Conservation (phyloP, 1,140 invertebrate species). For the Pantala flavescens region DNA sequence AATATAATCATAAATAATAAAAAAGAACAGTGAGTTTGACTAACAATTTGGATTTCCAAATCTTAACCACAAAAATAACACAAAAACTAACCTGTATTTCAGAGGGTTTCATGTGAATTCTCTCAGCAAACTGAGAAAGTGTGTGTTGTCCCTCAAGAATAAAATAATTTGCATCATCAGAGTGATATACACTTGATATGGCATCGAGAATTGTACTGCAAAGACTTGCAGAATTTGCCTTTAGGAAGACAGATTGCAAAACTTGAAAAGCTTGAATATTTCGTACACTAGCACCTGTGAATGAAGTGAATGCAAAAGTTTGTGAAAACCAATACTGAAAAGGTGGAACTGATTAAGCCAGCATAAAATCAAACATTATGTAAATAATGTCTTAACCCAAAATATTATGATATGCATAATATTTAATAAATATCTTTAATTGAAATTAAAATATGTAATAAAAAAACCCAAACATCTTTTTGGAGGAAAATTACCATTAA, state of each 20-base stretch:
- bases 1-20: too few relatives aligned
- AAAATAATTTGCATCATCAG: conserved; percentile 98
- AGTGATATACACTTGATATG: conserved; percentile 92
- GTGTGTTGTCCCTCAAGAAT: conserved; percentile 94
- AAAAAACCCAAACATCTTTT: too few relatives aligned
- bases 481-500: too few relatives aligned
- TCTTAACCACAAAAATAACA: neutral
- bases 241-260: conserved; percentile 85
- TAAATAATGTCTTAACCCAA: too few relatives aligned
- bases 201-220: conserved; percentile 88
- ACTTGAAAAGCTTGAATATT: conserved; percentile 95
- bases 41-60: too few relatives aligned
- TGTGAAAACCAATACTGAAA: too few relatives aligned
- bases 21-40: too few relatives aligned
- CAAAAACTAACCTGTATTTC: conserved; percentile 67
- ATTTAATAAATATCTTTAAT: too few relatives aligned
- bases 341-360: too few relatives aligned
- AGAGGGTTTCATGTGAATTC: conserved; percentile 77
- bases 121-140: conserved; percentile 90
- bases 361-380: too few relatives aligned
- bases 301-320: conserved; percentile 13
- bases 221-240: conserved; percentile 70
- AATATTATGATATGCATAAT: too few relatives aligned
- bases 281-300: conserved; percentile 58
- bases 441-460: too few relatives aligned